Conservation (phyloP, 1,140 invertebrate species). For the Leptinotarsa lineolata region DNA sequence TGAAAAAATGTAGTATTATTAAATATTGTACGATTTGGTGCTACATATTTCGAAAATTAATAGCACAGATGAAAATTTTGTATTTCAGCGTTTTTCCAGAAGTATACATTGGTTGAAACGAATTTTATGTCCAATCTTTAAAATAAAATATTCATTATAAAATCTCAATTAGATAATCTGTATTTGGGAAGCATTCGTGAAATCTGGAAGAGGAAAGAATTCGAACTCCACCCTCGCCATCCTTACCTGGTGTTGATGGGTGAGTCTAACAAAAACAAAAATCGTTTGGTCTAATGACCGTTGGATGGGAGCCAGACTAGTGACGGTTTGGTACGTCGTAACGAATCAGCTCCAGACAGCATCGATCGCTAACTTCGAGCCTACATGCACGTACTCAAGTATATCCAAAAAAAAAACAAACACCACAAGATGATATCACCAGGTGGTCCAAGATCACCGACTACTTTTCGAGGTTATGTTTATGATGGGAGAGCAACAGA, state of each 20-base stretch:
- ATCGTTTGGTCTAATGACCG: slow-evolving; percentile 31
- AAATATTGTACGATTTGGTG: too few species aligned
- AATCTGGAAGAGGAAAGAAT: too few species aligned
- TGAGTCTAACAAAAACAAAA: slow-evolving; percentile 23
- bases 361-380: slow-evolving; percentile 50
- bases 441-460: slow-evolving; percentile 19
- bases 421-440: slow-evolving; percentile 24
- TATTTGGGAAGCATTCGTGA: too few species aligned
- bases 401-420: slow-evolving; percentile 26
- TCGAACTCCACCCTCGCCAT: too few species aligned
- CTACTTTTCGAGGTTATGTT: slow-evolving; percentile 30
- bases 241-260: slow-evolving; percentile 47
- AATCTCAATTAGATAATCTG: too few species aligned
- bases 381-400: slow-evolving; percentile 30
- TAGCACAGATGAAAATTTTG: too few species aligned
- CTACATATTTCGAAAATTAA: too few species aligned
- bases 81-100: too few species aligned
- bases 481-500: slow-evolving; percentile 21
- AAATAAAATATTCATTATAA: too few species aligned
- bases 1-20: too few species aligned
- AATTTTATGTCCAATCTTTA: too few species aligned
- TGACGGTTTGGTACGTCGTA: slow-evolving; percentile 27
- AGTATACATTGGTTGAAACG: too few species aligned
- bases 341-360: slow-evolving; percentile 46
- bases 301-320: slow-evolving; percentile 34